A percentile compares a stretch with the other conserved stretches of the same genome.
phyloP scores from a whole-genome alignment of 2,888 invertebrate genomes.

The Danaus chrysippus region DNA sequence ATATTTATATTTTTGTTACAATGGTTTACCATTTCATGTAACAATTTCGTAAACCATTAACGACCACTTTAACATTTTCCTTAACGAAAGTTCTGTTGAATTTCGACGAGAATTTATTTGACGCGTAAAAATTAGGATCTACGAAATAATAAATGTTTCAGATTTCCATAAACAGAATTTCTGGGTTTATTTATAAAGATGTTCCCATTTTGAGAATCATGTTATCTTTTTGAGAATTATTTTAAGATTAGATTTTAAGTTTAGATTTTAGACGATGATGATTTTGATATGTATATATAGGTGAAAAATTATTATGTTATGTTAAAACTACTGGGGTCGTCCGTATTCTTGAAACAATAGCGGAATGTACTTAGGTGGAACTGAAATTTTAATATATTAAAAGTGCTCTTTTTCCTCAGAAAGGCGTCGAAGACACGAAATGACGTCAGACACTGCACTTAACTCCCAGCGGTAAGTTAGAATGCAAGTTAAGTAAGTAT shows the following conservation, averaged over 20 bases:
- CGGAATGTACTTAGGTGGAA: no score
- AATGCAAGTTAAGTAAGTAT: neutral
- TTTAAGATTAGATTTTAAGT: no score
- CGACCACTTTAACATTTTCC: neutral
- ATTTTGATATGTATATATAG: no score
- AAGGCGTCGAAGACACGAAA: constrained; percentile 37
- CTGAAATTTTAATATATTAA: constrained; percentile 5
- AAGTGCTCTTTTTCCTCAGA: constrained; percentile 45
- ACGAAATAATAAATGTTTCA: neutral
- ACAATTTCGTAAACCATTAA: neutral
- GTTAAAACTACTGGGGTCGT: no score
- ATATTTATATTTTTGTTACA: neutral
- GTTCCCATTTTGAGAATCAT: no score
- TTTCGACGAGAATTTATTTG: neutral
- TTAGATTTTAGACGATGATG: no score
- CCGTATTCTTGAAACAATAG: no score
- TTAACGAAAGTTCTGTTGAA: neutral
- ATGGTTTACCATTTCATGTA: neutral
- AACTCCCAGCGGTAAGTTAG: constrained; percentile 66
- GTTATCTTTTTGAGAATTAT: no score
- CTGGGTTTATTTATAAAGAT: no score
- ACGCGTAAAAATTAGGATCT: neutral
- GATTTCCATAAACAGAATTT: neutral
- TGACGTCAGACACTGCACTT: constrained; percentile 66
- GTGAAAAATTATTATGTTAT: no score